These are phyloP conservation scores for Dynastes maya DNA, from an alignment of 2,888 invertebrate species.

Conservation along the genomic window DNA sequence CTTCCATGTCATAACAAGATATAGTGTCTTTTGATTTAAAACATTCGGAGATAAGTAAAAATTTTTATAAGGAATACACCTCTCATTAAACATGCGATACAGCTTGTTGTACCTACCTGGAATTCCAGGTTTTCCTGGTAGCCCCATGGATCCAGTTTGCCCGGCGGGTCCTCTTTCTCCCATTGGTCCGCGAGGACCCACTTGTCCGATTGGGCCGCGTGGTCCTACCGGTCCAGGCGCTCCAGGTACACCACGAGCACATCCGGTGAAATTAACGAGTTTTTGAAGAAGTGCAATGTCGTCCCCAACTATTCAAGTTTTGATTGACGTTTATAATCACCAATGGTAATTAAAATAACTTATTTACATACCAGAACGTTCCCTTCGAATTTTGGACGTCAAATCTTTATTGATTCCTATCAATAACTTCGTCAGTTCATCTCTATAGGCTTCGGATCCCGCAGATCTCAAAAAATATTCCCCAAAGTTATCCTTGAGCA, in stretches of 20 bases:
- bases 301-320: background rate
- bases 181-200: background rate
- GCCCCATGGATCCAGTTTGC: background rate
- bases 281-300: background rate
- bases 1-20: background rate
- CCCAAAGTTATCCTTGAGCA: slow-evolving; percentile 23
- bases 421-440: background rate
- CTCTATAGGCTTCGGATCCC: background rate
- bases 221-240: background rate
- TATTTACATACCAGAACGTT: slow-evolving; percentile 1
- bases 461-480: slow-evolving; percentile 9
- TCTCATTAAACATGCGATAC: too few relatives aligned
- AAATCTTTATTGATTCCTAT: background rate
- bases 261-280: background rate
- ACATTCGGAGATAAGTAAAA: too few relatives aligned
- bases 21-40: too few relatives aligned
- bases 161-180: slow-evolving; percentile 2
- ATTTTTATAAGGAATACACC: background rate
- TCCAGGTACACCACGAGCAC: background rate
- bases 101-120: background rate
- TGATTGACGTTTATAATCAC: background rate
- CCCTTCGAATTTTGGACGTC: background rate
- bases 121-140: background rate
- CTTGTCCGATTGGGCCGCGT: background rate
- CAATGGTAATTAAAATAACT: background rate